phyloP scores from a whole-genome alignment of 1,140 invertebrate genomes.

The Zaprionus tsacasi region DNA sequence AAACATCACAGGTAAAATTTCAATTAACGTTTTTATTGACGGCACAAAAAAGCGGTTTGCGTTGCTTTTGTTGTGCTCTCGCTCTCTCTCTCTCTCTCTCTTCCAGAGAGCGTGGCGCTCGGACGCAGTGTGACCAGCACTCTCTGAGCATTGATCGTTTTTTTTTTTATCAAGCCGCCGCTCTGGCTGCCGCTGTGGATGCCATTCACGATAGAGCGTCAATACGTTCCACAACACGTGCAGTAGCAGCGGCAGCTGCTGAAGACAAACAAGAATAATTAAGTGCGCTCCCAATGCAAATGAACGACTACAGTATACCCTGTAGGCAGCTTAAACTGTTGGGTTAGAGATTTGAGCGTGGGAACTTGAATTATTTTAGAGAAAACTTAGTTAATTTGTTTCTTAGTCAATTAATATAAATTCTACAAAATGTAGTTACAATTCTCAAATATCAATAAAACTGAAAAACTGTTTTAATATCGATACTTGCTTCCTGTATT shows the following conservation, averaged over 20 bases:
- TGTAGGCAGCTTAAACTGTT: not conserved
- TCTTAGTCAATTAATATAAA: not conserved
- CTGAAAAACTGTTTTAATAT: not conserved
- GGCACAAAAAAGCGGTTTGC: slow-evolving; percentile 49
- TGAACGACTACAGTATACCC: slow-evolving; percentile 1
- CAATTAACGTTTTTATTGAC: slow-evolving; percentile 75
- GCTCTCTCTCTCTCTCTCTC: not conserved
- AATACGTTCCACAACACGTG: slow-evolving; percentile 70
- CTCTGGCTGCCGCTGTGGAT: slow-evolving; percentile 38
- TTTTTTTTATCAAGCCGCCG: slow-evolving; percentile 11
- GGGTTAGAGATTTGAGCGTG: not conserved
- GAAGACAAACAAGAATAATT: slow-evolving; percentile 2
- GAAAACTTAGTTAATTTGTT: not conserved
- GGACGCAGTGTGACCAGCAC: slow-evolving; percentile 23
- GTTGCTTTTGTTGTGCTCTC: slow-evolving; percentile 7
- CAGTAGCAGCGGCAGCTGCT: slow-evolving; percentile 20
- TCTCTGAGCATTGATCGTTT: not conserved
- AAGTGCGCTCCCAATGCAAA: not conserved
- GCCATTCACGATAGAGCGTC: slow-evolving; percentile 15
- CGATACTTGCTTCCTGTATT: too few relatives aligned
- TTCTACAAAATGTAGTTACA: too few relatives aligned
- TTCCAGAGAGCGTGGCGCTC: slow-evolving; percentile 5
- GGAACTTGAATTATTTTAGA: not conserved
- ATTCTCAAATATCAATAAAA: not conserved
- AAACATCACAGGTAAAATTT: slow-evolving; percentile 51